Evolutionary conservation across 35 echinoderm and acorn worm species (phyloP).

Genomic region (Acanthaster planci): DNA sequence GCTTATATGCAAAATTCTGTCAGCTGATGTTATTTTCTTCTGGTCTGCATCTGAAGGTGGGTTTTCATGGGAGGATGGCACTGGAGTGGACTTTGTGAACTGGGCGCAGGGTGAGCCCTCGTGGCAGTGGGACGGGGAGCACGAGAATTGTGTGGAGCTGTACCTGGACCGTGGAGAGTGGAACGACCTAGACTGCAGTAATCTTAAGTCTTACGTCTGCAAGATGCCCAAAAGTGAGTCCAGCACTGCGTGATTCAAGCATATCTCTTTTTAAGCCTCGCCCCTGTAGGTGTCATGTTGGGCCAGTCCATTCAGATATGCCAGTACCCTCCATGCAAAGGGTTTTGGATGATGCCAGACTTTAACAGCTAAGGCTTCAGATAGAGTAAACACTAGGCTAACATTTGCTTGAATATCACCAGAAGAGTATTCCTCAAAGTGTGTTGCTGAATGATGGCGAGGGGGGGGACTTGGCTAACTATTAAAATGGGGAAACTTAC

Average conservation of each 20-base stretch:
- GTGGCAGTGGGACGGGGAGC: conserved; percentile 2
- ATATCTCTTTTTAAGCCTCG: too few species aligned
- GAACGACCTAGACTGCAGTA: conserved; percentile 70
- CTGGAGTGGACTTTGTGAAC: conserved; percentile 82
- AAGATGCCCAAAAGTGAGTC: conserved; percentile 65
- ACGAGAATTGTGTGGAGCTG: conserved; percentile 80
- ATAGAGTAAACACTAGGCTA: too few species aligned
- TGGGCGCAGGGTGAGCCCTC: conserved; percentile 69
- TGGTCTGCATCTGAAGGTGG: conserved; percentile 30
- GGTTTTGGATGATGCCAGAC: too few species aligned
- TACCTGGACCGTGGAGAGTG: conserved; percentile 47
- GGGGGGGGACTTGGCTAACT: too few species aligned
- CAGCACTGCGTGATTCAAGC: background rate
- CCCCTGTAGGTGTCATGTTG: too few species aligned
- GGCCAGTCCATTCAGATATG: too few species aligned
- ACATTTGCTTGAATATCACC: too few species aligned
- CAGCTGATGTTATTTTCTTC: background rate
- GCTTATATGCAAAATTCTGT: too few species aligned
- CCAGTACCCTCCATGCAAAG: too few species aligned
- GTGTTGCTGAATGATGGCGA: too few species aligned
- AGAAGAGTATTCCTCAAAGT: too few species aligned
- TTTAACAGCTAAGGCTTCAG: background rate
- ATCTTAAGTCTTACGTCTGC: conserved; percentile 62
- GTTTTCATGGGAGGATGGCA: conserved; percentile 69
- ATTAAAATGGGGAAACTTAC: too few species aligned